Evolutionary conservation across 2,113 vertebrate species (phyloP).

Genomic region (Onychostruthus taczanowskii): DNA sequence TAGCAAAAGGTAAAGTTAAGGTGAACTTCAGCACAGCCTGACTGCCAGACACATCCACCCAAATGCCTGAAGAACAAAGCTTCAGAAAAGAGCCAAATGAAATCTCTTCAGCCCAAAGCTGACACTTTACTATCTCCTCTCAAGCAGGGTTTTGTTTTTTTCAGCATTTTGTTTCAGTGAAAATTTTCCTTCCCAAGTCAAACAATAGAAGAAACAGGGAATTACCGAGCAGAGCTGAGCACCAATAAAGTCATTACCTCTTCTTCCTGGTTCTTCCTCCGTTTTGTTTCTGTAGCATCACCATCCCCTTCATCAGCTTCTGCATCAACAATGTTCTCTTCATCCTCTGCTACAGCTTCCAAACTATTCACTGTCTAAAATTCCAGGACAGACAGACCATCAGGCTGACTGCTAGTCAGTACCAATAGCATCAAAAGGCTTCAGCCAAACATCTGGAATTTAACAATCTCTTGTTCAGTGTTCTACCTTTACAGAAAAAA

Average conservation of each 20-base stretch:
- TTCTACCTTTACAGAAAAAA: background rate
- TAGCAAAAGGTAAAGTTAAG: background rate
- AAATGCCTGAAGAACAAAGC: background rate
- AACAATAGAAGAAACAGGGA: background rate
- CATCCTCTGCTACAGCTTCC: slow-evolving; percentile 73
- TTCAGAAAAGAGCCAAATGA: background rate
- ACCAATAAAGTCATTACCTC: slow-evolving; percentile 75
- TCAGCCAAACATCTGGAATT: background rate
- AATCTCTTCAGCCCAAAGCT: background rate
- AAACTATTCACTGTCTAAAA: slow-evolving; percentile 38
- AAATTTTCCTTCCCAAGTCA: background rate
- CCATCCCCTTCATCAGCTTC: slow-evolving; percentile 90
- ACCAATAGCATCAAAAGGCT: background rate
- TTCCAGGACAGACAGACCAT: background rate
- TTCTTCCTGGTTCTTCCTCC: slow-evolving; percentile 86
- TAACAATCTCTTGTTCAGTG: background rate
- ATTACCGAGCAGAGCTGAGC: background rate
- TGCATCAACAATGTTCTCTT: slow-evolving; percentile 79
- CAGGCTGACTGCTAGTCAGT: background rate
- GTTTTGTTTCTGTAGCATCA: slow-evolving; percentile 87
- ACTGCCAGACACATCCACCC: background rate
- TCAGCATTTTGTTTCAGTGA: background rate
- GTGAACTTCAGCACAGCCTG: background rate
- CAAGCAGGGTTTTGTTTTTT: rapidly evolving
- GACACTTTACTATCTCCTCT: background rate